These are phyloP conservation scores for Drosophila imparisetae DNA, from an alignment of 2,888 invertebrate species.

Conservation along the genomic window DNA sequence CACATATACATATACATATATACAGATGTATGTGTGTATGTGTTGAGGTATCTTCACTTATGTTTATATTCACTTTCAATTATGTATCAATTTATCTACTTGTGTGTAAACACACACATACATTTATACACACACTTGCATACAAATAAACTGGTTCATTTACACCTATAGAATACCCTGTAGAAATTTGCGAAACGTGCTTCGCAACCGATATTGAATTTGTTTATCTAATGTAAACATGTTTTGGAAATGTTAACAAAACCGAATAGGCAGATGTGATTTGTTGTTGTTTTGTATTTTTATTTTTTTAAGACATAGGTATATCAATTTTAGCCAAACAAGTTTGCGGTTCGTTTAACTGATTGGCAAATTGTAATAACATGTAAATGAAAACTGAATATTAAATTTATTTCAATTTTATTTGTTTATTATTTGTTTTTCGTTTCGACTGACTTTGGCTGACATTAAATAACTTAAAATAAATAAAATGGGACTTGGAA, in stretches of 20 bases:
- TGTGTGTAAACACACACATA: not conserved
- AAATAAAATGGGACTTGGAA: not conserved
- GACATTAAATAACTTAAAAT: not conserved
- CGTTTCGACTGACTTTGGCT: not conserved
- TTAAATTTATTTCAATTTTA: not conserved
- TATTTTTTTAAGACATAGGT: not conserved
- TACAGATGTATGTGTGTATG: not conserved
- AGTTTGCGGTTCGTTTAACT: not conserved
- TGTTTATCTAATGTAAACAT: not conserved
- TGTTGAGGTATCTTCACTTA: constrained; percentile 2
- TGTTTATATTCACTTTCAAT: not conserved
- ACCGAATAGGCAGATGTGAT: not conserved
- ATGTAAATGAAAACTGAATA: not conserved
- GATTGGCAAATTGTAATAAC: not conserved
- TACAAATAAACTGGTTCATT: not conserved
- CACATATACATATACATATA: not conserved
- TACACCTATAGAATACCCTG: not conserved
- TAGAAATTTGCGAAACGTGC: not conserved
- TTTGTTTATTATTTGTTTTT: not conserved
- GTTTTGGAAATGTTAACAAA: not conserved
- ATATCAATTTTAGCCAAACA: not conserved
- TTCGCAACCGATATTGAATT: not conserved
- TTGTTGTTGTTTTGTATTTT: not conserved
- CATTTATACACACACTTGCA: not conserved
- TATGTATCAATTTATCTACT: not conserved